Conservation (phyloP, 1,140 invertebrate species). For the Plectrocnemia conspersa region DNA sequence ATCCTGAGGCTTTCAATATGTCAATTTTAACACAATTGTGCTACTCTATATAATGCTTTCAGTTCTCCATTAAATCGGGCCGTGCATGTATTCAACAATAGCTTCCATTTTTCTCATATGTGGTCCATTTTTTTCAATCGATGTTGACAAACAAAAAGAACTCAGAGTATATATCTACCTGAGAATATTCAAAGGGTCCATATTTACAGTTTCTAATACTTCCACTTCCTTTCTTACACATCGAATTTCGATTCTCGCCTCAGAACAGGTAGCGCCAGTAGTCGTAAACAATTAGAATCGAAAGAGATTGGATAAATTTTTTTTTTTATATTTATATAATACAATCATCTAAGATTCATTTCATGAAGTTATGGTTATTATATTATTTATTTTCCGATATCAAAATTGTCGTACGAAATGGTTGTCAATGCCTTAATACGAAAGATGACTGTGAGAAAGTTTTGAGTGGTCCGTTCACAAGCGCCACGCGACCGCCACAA, state of each 20-base stretch:
- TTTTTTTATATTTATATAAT: neutral
- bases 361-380: neutral
- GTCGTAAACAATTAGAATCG: neutral
- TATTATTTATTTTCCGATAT: neutral
- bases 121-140: slow-evolving; percentile 4
- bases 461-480: slow-evolving; percentile 21
- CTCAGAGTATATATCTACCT: slow-evolving; percentile 4
- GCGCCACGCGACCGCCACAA: slow-evolving; percentile 19
- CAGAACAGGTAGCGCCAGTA: slow-evolving; percentile 21
- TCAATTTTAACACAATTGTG: too few relatives aligned
- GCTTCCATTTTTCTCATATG: slow-evolving; percentile 3
- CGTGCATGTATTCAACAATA: neutral
- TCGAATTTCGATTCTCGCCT: slow-evolving; percentile 11
- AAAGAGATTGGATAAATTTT: neutral
- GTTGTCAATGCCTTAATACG: slow-evolving; percentile 7
- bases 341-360: neutral
- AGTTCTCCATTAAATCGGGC: neutral
- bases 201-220: slow-evolving; percentile 31
- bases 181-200: neutral
- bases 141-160: slow-evolving; percentile 10
- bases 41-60: too few relatives aligned
- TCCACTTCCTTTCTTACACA: slow-evolving; percentile 26
- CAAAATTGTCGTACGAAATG: neutral
- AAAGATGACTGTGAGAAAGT: slow-evolving; percentile 30
- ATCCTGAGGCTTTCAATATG: too few relatives aligned